Conservation (phyloP, 2,888 invertebrate genomes). For the Tetheella fluctuosa region DNA sequence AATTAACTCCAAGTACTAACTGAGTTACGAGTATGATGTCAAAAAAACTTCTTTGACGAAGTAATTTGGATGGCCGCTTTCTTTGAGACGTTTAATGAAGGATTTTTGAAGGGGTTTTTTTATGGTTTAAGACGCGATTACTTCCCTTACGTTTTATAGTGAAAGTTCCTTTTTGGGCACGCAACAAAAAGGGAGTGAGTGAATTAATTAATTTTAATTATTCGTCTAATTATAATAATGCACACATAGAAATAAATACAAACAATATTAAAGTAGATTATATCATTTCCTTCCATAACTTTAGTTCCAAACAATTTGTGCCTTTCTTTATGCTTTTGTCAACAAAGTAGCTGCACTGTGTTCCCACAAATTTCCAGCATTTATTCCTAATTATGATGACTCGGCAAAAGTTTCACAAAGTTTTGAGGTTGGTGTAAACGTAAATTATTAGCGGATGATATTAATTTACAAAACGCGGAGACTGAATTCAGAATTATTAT, state of each 20-base stretch:
- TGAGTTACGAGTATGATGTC: slow-evolving; percentile 25
- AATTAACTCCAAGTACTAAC: slow-evolving; percentile 11
- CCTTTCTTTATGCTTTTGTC: too few species aligned
- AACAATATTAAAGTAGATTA: too few species aligned
- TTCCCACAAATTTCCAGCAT: slow-evolving; percentile 44
- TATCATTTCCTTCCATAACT: too few species aligned
- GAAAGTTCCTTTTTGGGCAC: too few species aligned
- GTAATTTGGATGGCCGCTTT: slow-evolving; percentile 6
- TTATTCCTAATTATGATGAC: slow-evolving; percentile 54
- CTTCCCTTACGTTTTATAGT: background rate
- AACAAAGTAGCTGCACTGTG: slow-evolving; percentile 17
- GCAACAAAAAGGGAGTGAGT: too few species aligned
- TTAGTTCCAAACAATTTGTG: background rate
- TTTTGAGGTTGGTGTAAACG: slow-evolving; percentile 13
- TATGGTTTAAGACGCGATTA: background rate
- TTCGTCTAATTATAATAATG: too few species aligned
- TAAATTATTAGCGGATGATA: slow-evolving; percentile 11
- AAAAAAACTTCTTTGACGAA: slow-evolving; percentile 25
- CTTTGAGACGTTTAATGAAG: slow-evolving; percentile 10
- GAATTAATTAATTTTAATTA: too few species aligned
- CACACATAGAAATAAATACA: too few species aligned
- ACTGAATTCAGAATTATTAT: too few species aligned
- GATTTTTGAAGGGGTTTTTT: background rate
- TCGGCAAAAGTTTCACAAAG: slow-evolving; percentile 44
- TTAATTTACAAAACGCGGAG: too few species aligned